These are phyloP conservation scores for Cerastis rubricosa DNA, from an alignment of 2,888 invertebrate genomes.

Conservation along the genomic window DNA sequence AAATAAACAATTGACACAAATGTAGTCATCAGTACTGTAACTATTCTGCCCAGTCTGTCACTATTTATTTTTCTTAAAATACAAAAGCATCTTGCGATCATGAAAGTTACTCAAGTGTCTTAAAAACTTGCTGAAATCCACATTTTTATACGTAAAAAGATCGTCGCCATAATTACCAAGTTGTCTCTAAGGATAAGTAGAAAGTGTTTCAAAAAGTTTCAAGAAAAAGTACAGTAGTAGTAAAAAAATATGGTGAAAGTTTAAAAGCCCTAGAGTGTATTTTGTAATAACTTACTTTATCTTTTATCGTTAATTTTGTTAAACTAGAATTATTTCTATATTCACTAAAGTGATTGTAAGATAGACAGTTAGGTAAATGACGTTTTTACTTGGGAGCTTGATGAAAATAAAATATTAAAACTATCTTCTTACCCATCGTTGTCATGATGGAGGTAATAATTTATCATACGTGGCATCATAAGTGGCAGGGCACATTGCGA, in stretches of 20 bases:
- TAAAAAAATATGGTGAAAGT: constrained; percentile 37
- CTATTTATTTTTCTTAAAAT: background rate
- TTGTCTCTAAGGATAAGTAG: constrained; percentile 47
- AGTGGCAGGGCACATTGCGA: no score
- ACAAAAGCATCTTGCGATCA: no score
- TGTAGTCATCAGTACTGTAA: no score
- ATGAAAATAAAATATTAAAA: background rate
- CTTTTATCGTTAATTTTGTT: constrained; percentile 1
- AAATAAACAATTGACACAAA: no score
- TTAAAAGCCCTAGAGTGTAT: constrained; percentile 26
- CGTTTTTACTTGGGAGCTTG: background rate
- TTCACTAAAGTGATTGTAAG: no score
- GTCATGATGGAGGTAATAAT: no score
- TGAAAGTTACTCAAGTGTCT: background rate
- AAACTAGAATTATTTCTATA: constrained; percentile 23
- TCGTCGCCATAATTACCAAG: constrained; percentile 31
- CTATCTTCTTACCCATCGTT: no score
- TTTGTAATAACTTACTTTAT: constrained; percentile 37
- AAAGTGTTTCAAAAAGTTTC: constrained; percentile 36
- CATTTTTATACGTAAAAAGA: constrained; percentile 8
- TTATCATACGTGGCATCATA: no score
- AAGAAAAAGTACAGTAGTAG: constrained; percentile 20
- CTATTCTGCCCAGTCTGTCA: no score
- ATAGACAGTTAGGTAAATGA: no score
- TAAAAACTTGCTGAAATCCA: constrained; percentile 14